Percentiles rank a stretch among this genome's conserved stretches.
phyloP scores from a whole-genome alignment of 2,797 vertebrate genomes.

The Channallabes apus region DNA sequence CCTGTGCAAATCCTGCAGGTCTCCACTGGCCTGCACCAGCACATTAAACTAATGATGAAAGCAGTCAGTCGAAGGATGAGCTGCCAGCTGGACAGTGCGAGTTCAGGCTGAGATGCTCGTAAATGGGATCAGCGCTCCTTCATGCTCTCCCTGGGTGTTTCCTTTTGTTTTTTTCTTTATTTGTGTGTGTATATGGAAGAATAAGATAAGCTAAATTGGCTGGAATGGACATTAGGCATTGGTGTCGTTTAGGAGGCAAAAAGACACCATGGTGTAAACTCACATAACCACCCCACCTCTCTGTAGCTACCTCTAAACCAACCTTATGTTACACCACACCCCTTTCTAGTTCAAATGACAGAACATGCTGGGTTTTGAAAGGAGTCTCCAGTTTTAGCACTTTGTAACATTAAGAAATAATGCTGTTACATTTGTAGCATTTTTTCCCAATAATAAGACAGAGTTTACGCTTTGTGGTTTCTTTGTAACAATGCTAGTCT shows the following conservation, averaged over 20 bases:
- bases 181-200: neutral
- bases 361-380: neutral
- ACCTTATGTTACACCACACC: too few species aligned
- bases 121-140: neutral
- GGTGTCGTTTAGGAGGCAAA: neutral
- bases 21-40: slow-evolving; percentile 7
- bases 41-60: slow-evolving; percentile 30
- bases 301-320: too few species aligned
- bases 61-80: slow-evolving; percentile 18
- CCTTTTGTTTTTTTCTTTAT: neutral
- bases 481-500: neutral
- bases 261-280: neutral
- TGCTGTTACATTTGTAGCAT: neutral
- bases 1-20: slow-evolving; percentile 14
- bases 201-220: neutral
- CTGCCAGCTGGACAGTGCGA: slow-evolving; percentile 13
- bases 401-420: neutral
- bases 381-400: neutral
- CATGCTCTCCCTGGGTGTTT: neutral
- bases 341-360: too few species aligned
- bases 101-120: neutral
- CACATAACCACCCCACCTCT: too few species aligned
- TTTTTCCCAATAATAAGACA: neutral
- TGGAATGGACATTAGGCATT: neutral
- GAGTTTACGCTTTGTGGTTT: neutral